Percentiles rank a stretch among this genome's conserved stretches.
These are phyloP conservation scores for Drosophila nasuta DNA, from an alignment of 1,140 invertebrate species.

Conservation along the genomic window DNA sequence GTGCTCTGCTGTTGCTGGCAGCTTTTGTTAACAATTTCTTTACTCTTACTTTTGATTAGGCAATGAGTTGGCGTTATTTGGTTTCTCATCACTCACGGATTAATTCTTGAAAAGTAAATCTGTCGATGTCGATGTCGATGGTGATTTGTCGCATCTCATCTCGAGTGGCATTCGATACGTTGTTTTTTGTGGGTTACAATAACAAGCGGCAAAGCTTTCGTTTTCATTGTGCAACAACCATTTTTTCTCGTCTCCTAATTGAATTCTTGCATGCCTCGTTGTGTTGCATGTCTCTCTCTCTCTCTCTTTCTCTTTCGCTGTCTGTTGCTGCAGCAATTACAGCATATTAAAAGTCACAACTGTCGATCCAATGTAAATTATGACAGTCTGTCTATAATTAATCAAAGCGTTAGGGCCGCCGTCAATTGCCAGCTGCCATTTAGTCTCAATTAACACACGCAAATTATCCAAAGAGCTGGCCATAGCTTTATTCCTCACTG, in stretches of 20 bases:
- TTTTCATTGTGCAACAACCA: conserved; percentile 69
- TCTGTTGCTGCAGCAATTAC: conserved; percentile 40
- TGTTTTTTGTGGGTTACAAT: conserved; percentile 58
- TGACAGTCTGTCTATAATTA: conserved; percentile 78
- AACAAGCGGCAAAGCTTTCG: conserved; percentile 65
- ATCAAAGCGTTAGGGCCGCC: conserved; percentile 77
- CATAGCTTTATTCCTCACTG: background rate
- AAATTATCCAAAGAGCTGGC: conserved; percentile 52
- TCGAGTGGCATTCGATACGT: conserved; percentile 33
- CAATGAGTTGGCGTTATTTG: conserved; percentile 67
- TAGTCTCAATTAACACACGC: conserved; percentile 79
- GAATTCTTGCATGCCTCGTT: conserved; percentile 67
- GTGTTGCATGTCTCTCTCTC: conserved; percentile 13
- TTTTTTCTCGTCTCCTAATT: conserved; percentile 33
- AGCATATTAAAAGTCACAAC: conserved; percentile 56
- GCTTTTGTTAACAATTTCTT: conserved; percentile 63
- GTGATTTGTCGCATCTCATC: conserved; percentile 54
- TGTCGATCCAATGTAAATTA: conserved; percentile 67
- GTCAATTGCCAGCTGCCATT: conserved; percentile 45
- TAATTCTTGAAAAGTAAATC: conserved; percentile 83
- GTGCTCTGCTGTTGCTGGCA: conserved; percentile 17
- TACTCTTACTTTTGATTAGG: conserved; percentile 83
- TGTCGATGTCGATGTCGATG: conserved; percentile 69
- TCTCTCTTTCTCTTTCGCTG: background rate
- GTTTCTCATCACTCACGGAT: conserved; percentile 48